Percentiles rank a stretch among this genome's conserved stretches.
Conservation (phyloP, 2,113 vertebrate species). For the Synchiropus splendidus region DNA sequence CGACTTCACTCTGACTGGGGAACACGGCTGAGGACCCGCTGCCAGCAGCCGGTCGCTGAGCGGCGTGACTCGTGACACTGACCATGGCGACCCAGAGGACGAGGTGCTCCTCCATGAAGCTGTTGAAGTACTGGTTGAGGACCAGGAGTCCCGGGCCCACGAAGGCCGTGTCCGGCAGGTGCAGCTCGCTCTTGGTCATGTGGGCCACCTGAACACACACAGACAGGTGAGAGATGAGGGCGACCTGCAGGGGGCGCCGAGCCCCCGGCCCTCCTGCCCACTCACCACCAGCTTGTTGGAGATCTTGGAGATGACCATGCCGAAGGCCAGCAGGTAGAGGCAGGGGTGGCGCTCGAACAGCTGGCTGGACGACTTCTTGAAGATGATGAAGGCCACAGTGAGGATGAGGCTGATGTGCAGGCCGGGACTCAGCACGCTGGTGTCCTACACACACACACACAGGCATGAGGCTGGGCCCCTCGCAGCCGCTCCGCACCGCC, state of each 20-base stretch:
- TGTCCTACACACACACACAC: conserved; percentile 69
- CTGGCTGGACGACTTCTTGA: conserved; percentile 86
- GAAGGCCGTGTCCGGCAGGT: conserved; percentile 87
- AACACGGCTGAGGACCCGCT: too few species aligned
- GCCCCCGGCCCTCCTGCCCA: too few species aligned
- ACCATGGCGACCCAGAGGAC: conserved; percentile 91
- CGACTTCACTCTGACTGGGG: too few species aligned
- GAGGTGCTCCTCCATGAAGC: conserved; percentile 85
- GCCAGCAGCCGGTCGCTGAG: background rate
- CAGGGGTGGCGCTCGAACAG: conserved; percentile 89
- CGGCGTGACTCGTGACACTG: conserved; percentile 34
- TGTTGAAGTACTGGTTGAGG: conserved; percentile 96
- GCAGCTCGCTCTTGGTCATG: conserved; percentile 94
- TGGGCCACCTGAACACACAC: conserved; percentile 79
- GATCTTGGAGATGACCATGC: conserved; percentile 87
- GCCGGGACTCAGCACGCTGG: conserved; percentile 89
- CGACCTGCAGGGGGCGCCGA: too few species aligned
- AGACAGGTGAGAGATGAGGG: too few species aligned
- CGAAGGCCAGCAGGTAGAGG: conserved; percentile 87
- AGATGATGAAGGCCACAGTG: conserved; percentile 84
- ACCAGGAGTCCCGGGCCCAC: conserved; percentile 90
- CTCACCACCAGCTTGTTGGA: conserved; percentile 94
- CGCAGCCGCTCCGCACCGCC: background rate
- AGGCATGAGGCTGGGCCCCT: background rate
- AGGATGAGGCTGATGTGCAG: conserved; percentile 86